Evolutionary conservation across 1,140 invertebrate genomes (phyloP).

Genomic region (Macrobrachium rosenbergii): DNA sequence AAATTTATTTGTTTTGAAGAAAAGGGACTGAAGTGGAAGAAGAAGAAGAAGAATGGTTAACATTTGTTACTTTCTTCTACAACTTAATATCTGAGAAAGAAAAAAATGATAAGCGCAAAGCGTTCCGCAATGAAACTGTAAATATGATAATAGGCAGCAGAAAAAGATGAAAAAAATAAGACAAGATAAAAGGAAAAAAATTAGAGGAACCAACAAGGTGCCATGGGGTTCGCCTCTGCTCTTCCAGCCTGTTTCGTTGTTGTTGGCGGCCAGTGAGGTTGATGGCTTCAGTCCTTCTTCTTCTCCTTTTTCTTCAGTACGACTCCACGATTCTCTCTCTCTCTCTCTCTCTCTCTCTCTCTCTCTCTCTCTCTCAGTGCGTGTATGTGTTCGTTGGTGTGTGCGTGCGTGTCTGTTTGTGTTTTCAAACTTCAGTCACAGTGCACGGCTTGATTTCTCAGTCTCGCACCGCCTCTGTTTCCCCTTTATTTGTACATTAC

Average conservation of each 20-base stretch:
- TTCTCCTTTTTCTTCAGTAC: too few relatives aligned
- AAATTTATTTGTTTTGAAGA: too few relatives aligned
- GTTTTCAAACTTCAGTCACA: not conserved
- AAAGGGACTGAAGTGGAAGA: too few relatives aligned
- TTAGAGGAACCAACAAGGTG: not conserved
- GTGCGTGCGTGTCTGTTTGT: slow-evolving; percentile 10
- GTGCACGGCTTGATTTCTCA: not conserved
- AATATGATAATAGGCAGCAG: too few relatives aligned
- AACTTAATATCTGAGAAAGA: too few relatives aligned
- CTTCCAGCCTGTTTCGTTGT: too few relatives aligned
- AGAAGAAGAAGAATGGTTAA: too few relatives aligned
- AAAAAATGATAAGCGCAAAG: too few relatives aligned
- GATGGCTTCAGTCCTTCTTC: not conserved
- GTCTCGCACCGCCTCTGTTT: not conserved
- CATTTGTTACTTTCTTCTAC: too few relatives aligned
- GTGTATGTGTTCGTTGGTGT: slow-evolving; percentile 9
- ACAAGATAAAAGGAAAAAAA: not conserved
- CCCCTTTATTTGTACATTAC: not conserved
- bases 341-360: not conserved
- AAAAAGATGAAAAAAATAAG: too few relatives aligned
- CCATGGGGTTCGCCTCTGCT: too few relatives aligned
- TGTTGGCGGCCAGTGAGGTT: not conserved
- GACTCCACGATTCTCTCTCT: not conserved
- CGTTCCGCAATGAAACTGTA: too few relatives aligned
- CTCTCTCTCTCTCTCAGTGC: not conserved